A percentile compares a stretch with the other conserved stretches of the same genome.
These are phyloP conservation scores for Melanargia galathea DNA, from an alignment of 2,888 invertebrate genomes.

Conservation along the genomic window DNA sequence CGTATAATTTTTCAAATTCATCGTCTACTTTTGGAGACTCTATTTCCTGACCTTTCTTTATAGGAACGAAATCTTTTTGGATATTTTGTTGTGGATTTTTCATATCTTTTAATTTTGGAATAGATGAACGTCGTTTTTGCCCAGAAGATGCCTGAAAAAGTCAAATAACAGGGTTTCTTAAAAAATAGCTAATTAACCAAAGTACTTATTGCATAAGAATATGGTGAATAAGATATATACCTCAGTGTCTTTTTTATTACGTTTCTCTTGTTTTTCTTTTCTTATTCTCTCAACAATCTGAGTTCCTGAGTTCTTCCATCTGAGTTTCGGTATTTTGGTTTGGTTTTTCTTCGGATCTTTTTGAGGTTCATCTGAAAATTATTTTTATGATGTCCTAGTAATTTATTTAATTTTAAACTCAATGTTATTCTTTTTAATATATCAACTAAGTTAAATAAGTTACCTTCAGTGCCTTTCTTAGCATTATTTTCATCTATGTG, in stretches of 20 bases:
- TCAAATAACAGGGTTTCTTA: slow-evolving; percentile 2
- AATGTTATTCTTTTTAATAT: background rate
- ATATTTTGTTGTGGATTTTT: slow-evolving; percentile 33
- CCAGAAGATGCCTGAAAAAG: slow-evolving; percentile 22
- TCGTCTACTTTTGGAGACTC: slow-evolving; percentile 51
- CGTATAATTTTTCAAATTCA: slow-evolving; percentile 71
- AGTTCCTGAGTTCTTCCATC: too few species aligned
- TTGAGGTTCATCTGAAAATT: slow-evolving; percentile 43
- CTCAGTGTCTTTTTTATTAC: slow-evolving; percentile 41
- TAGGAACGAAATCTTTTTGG: slow-evolving; percentile 14
- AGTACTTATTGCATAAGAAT: background rate
- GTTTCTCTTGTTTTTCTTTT: slow-evolving; percentile 42
- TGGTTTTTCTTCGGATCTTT: slow-evolving; percentile 46
- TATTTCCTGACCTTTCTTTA: slow-evolving; percentile 27
- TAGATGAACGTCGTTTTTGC: slow-evolving; percentile 44
- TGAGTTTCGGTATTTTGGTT: slow-evolving; percentile 61
- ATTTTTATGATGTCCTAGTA: background rate
- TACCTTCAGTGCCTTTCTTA: slow-evolving; percentile 20
- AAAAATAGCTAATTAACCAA: background rate
- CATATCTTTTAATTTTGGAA: slow-evolving; percentile 49
- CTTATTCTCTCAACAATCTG: slow-evolving; percentile 53
- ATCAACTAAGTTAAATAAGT: background rate
- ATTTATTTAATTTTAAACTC: background rate
- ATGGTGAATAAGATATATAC: slow-evolving; percentile 30
- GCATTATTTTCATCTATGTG: background rate